These are phyloP conservation scores for Drosophila robusta DNA, from an alignment of 2,888 invertebrate species.

Conservation along the genomic window DNA sequence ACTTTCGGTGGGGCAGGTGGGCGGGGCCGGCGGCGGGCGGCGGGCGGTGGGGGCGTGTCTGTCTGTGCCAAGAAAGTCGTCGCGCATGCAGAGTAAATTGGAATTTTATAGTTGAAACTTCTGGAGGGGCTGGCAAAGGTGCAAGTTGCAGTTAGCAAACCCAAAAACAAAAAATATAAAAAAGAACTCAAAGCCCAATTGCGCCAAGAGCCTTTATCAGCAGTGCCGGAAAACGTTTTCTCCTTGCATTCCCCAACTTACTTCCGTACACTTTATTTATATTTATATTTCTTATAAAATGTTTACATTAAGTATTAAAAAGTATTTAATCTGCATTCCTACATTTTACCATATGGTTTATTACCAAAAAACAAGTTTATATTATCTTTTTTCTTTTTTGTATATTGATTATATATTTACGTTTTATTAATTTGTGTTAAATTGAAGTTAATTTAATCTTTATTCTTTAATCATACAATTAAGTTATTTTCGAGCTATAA, in stretches of 20 bases:
- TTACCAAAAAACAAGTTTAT: no score
- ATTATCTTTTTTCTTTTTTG: no score
- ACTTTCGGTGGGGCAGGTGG: background rate
- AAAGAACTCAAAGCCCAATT: constrained; percentile 14
- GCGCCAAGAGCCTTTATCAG: constrained; percentile 6
- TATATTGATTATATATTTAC: no score
- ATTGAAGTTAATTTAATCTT: no score
- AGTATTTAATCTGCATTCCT: no score
- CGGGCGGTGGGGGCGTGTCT: constrained; percentile 45
- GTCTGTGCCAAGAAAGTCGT: constrained; percentile 77
- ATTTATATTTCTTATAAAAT: no score
- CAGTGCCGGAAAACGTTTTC: constrained; percentile 33
- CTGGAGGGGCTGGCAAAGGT: constrained; percentile 58
- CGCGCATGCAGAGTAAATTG: constrained; percentile 75
- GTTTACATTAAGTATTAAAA: no score
- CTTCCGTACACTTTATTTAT: no score
- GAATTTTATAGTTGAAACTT: constrained; percentile 74
- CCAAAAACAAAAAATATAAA: background rate
- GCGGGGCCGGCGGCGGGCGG: constrained; percentile 14
- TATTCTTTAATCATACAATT: no score
- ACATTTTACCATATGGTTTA: no score
- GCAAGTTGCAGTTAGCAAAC: constrained; percentile 53
- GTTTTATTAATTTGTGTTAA: no score
- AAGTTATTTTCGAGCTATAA: no score
- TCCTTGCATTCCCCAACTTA: background rate